Base-by-base conservation (phyloP, 2,888 invertebrate species). In the Mesoligia furuncula region DNA sequence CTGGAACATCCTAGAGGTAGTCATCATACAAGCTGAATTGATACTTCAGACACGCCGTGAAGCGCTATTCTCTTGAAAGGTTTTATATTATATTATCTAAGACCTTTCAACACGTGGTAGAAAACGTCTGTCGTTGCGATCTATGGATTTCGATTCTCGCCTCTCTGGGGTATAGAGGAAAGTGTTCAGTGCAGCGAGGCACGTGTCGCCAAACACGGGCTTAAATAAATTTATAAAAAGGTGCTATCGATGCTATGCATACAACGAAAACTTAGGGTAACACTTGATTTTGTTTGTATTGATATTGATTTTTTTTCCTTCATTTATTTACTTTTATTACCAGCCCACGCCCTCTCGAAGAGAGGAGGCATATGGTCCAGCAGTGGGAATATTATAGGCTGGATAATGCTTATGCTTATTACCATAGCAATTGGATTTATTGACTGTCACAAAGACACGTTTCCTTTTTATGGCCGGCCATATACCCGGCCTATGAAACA, bases 1-100 rank as follows among this genome's bases (percentile, higher is more conserved):
- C 92, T 92, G 91, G 89, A 91, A 91, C 91, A 94, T 93, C 92
- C 92, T 93, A 93, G 91, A 93, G 94, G 94, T 94, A 94, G 95
- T 95, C 91, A 92, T 93, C 93, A 95, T 95, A 96, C 96, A 95
- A 95, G 94, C 93, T 94, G 95, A 95, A 96, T 96, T 96, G 96
- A 96, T 96, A 95, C 96, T 96, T 96, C 95, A 96, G 96, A 96
- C 96, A 93, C 93, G 92, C 93, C 89, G 93, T 93, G 92, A 93
- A 94, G 93, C 94, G 94, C 94, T 94, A 95, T 96, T 96, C 95
- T 95, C 94, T 96, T 96, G 96, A 96, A 96, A 96, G 96, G 95
- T 96, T 96, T 96, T 96, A 95, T 96, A 96, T 96, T 96, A 96
- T 96, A 96, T 96, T 96, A 96, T 96, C 95, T 94, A 94, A 95